A percentile compares a stretch with the other conserved stretches of the same genome.
phyloP scores from a whole-genome alignment of 2,888 invertebrate genomes.

The Meteorus cinctellus region DNA sequence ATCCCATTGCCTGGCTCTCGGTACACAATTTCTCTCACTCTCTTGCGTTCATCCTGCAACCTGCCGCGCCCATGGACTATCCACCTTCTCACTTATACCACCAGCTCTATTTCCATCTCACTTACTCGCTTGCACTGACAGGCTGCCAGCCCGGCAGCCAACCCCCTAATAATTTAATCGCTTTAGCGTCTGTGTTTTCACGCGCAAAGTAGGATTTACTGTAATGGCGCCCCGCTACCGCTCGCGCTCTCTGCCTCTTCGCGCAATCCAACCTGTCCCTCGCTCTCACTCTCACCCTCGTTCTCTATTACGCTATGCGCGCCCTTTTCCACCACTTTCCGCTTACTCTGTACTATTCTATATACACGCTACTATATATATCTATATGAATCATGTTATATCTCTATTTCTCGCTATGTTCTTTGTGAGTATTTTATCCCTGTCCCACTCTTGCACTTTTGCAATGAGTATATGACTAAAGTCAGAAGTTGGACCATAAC shows the following conservation, averaged over 20 bases:
- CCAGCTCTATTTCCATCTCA: slow-evolving; percentile 29
- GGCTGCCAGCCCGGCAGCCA: slow-evolving; percentile 51
- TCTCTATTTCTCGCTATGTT: slow-evolving; percentile 14
- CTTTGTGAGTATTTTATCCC: slow-evolving; percentile 13
- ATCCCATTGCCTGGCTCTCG: slow-evolving; percentile 36
- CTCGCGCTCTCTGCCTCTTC: slow-evolving; percentile 15
- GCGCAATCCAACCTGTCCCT: slow-evolving; percentile 42
- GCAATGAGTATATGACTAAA: neutral
- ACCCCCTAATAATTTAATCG: slow-evolving; percentile 61
- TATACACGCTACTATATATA: slow-evolving; percentile 15
- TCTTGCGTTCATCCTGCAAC: slow-evolving; percentile 33
- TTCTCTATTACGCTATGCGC: slow-evolving; percentile 27
- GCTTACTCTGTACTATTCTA: slow-evolving; percentile 15
- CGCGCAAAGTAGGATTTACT: slow-evolving; percentile 62
- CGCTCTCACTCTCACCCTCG: slow-evolving; percentile 38
- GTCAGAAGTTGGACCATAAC: slow-evolving; percentile 3
- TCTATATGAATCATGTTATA: neutral
- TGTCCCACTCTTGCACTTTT: neutral
- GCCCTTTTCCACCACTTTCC: slow-evolving; percentile 32
- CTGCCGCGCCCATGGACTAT: slow-evolving; percentile 43
- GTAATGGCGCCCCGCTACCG: slow-evolving; percentile 57
- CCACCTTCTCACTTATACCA: slow-evolving; percentile 27
- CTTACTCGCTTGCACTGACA: slow-evolving; percentile 46
- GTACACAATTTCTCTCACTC: neutral
- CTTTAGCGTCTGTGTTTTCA: slow-evolving; percentile 61